Evolutionary conservation across 2,888 invertebrate genomes (phyloP).

Genomic region (Phyto melanocephala): DNA sequence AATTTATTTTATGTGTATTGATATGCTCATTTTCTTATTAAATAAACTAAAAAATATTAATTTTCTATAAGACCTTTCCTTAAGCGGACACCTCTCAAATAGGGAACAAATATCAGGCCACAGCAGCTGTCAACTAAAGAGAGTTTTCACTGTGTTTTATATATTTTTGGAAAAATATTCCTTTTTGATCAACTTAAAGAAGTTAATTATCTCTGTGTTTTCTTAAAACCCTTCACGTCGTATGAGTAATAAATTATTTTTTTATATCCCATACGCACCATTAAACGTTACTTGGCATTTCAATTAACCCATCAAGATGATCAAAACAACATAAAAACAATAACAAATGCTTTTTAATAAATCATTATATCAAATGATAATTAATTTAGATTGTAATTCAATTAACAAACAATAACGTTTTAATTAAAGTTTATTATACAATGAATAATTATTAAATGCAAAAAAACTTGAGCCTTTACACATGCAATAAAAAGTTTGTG

Average conservation of each 20-base stretch:
- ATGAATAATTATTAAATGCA: background rate
- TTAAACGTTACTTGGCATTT: background rate
- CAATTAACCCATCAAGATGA: background rate
- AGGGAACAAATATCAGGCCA: too few species aligned
- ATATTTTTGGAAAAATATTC: too few species aligned
- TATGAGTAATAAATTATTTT: slow-evolving; percentile 3
- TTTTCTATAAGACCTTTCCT: too few species aligned
- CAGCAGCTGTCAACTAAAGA: too few species aligned
- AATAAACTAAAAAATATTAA: too few species aligned
- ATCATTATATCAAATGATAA: background rate
- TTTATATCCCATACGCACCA: slow-evolving; percentile 15
- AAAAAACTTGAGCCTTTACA: background rate
- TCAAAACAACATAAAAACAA: background rate
- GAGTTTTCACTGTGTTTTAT: too few species aligned
- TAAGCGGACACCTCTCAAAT: too few species aligned
- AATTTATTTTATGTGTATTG: too few species aligned
- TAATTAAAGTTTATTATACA: slow-evolving; percentile 17
- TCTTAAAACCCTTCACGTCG: background rate
- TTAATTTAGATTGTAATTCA: slow-evolving; percentile 33
- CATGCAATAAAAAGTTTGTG: background rate
- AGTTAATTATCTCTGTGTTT: too few species aligned
- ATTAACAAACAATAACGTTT: slow-evolving; percentile 43
- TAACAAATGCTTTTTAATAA: background rate
- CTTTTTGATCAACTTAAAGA: too few species aligned
- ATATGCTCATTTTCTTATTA: too few species aligned